Evolutionary conservation across 2,888 invertebrate genomes (phyloP), one percentile per base, ranked within the genome.

Genomic region (Alloscopus bannaensis): DNA sequence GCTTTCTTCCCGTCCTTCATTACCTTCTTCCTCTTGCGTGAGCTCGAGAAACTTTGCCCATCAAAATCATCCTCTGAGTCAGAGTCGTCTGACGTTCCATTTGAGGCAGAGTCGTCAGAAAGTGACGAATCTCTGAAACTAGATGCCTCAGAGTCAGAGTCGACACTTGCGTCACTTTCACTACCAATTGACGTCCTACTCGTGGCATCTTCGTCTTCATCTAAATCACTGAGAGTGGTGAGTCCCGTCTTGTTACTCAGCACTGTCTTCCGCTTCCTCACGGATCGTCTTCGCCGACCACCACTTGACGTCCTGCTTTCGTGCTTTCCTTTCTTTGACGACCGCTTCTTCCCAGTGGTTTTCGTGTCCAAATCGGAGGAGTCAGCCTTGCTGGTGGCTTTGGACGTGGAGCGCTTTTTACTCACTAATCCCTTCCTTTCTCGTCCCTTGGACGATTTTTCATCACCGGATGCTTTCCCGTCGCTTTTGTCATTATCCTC

Each of bases 161-260:
- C 80, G 29, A 66, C 80, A 78, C 71, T 80, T 2, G 72, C 83
- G 20, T 83, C 83, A 69, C 81, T 81, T 57, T 72, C 79, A 81
- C 81, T 81, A 36, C 83, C 83, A 42, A 81, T 81, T 1, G 80
- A 80, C 29, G 62, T 75, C 71, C 81, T 71, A 68, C 83, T 83
- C 18, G 83, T 81, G 40, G 84, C 82, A 50, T 82, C 81, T 50
- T 84, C 84, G 52, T 84, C 83, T 42, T 81, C 81, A 40, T 81
- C 81, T 50, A 83, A 68, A 76, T 84, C 83, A 70, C 81, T 81
- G 20, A 73, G 59, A 22, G 62, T 69, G 0, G 59, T 20, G 18
- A 64, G 59, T n/a, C 71, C 71, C 3, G 65, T 31, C 40, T 78
- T 72, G 50, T 64, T 78, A n/a, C 71, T 50, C 11, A 80, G 47